Conservation (phyloP, 53 echinoderm and acorn worm genomes). For the Luidia sarsii region DNA sequence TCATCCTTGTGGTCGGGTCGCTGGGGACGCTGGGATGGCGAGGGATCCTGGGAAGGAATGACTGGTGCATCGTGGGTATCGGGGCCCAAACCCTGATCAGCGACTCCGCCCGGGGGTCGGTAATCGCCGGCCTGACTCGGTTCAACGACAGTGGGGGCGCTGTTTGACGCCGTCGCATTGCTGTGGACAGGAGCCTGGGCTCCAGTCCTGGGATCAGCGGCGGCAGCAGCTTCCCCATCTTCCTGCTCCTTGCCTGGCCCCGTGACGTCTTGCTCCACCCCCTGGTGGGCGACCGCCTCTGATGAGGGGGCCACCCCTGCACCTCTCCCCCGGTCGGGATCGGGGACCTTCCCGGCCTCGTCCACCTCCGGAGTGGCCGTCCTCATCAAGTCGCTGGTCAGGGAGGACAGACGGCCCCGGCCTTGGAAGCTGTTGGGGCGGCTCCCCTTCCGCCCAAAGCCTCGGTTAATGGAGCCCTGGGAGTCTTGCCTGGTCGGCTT, state of each 20-base stretch:
- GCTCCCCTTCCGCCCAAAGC: slow-evolving; percentile 35
- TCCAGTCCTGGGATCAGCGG: neutral
- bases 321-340: too few species aligned
- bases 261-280: neutral
- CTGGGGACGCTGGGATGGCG: slow-evolving; percentile 6
- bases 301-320: neutral
- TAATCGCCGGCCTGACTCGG: neutral
- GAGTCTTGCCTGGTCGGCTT: slow-evolving; percentile 58
- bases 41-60: neutral
- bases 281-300: neutral
- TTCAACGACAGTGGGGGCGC: neutral
- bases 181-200: too few species aligned
- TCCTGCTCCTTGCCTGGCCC: too few species aligned
- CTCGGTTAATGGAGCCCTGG: slow-evolving; percentile 43
- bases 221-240: neutral
- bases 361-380: slow-evolving; percentile 28
- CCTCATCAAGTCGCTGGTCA: slow-evolving; percentile 3
- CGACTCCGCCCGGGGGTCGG: slow-evolving; percentile 1
- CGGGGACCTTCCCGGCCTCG: neutral
- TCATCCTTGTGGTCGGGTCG: neutral
- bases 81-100: neutral
- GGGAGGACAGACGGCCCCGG: neutral
- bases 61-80: neutral
- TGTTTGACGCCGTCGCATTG: too few species aligned
- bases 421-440: slow-evolving; percentile 1